Evolutionary conservation across 2,113 vertebrate species (phyloP).

Genomic region (Piaya cayana): DNA sequence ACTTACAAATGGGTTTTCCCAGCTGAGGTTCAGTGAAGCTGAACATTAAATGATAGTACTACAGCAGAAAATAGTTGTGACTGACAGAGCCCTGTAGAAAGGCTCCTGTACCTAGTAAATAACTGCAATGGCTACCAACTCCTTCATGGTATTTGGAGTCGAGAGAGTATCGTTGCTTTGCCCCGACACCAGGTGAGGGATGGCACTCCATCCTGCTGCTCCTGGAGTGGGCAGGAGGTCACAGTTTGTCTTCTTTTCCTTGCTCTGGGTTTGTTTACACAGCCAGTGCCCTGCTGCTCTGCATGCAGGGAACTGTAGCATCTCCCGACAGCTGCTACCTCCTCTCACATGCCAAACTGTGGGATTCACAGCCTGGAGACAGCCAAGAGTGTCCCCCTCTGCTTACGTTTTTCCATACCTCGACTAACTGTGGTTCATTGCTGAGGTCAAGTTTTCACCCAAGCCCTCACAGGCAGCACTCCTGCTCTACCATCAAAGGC

Average conservation of each 20-base stretch:
- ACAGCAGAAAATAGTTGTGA: slow-evolving; percentile 29
- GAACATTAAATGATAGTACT: slow-evolving; percentile 58
- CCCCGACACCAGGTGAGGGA: neutral
- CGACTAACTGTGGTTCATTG: neutral
- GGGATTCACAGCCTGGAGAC: fast-evolving
- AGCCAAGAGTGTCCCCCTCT: neutral
- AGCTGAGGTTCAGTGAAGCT: slow-evolving; percentile 54
- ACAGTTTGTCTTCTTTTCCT: neutral
- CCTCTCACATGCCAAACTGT: neutral
- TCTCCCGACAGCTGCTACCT: neutral
- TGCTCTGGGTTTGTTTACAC: neutral
- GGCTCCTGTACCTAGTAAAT: neutral
- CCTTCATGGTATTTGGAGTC: neutral
- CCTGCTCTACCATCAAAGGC: neutral
- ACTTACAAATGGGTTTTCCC: slow-evolving; percentile 60
- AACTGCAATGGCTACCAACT: neutral
- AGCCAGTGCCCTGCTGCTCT: neutral
- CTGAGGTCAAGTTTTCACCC: neutral
- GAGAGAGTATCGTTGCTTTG: neutral
- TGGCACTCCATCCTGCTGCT: fast-evolving
- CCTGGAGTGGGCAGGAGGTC: neutral
- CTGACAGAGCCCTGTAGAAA: neutral
- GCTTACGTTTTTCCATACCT: neutral
- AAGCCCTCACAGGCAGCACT: neutral
- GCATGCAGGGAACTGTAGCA: fast-evolving